These are phyloP conservation scores for Ligdia adustata DNA, from an alignment of 2,888 invertebrate species.

Conservation along the genomic window DNA sequence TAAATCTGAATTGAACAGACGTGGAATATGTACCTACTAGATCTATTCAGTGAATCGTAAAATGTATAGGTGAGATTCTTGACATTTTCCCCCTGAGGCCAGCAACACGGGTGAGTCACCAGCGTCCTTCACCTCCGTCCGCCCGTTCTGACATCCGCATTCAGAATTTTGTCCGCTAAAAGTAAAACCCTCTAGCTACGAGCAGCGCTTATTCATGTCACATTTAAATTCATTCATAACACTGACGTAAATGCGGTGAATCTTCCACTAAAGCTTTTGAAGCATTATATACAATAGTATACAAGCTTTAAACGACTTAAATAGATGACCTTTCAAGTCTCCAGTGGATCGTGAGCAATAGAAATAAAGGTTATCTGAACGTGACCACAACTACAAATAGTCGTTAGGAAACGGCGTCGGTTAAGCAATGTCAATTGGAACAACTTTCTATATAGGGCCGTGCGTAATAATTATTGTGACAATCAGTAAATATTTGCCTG, in stretches of 20 bases:
- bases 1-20: too few species aligned
- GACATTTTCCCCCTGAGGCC: slow-evolving; percentile 54
- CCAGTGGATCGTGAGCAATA: slow-evolving; percentile 29
- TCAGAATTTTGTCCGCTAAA: slow-evolving; percentile 56
- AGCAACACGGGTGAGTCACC: slow-evolving; percentile 64
- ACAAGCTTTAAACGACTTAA: slow-evolving; percentile 30
- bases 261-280: slow-evolving; percentile 39
- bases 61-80: slow-evolving; percentile 50
- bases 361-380: slow-evolving; percentile 35
- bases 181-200: slow-evolving; percentile 37
- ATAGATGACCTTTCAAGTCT: slow-evolving; percentile 37
- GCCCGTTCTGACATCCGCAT: slow-evolving; percentile 67
- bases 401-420: slow-evolving; percentile 29
- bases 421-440: slow-evolving; percentile 36
- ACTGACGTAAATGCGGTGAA: slow-evolving; percentile 47
- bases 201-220: slow-evolving; percentile 51
- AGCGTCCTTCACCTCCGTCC: slow-evolving; percentile 72
- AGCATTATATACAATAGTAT: slow-evolving; percentile 34
- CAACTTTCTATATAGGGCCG: slow-evolving; percentile 35
- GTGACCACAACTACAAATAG: slow-evolving; percentile 30
- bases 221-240: slow-evolving; percentile 60
- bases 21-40: too few species aligned
- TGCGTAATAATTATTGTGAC: slow-evolving; percentile 21
- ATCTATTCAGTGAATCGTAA: too few species aligned
- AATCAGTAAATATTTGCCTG: slow-evolving; percentile 19